These are phyloP conservation scores for Trisateles emortualis DNA, from an alignment of 2,888 invertebrate genomes.

Conservation along the genomic window DNA sequence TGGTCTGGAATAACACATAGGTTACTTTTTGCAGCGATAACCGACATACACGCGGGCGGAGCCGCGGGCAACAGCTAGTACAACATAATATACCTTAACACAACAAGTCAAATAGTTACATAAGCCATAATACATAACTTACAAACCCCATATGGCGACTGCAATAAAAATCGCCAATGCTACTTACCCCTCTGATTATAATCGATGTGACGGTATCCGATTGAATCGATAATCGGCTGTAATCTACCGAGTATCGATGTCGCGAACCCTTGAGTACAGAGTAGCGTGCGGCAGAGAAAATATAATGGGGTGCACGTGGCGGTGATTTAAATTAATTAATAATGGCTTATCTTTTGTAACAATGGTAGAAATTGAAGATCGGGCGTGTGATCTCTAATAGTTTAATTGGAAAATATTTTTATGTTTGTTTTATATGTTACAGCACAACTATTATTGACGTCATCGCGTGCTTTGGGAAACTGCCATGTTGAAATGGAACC, in stretches of 20 bases:
- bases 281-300: slow-evolving; percentile 21
- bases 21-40: too few species aligned
- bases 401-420: not conserved
- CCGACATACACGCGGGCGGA: too few species aligned
- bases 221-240: slow-evolving; percentile 71
- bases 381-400: not conserved
- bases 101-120: not conserved
- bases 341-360: slow-evolving; percentile 1
- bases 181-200: slow-evolving; percentile 32
- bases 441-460: not conserved
- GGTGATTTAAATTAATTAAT: slow-evolving; percentile 21
- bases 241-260: slow-evolving; percentile 62
- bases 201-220: slow-evolving; percentile 49
- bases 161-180: slow-evolving; percentile 33
- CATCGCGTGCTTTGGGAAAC: too few species aligned
- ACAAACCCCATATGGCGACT: slow-evolving; percentile 39
- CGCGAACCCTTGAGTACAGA: slow-evolving; percentile 43
- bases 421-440: not conserved
- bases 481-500: too few species aligned
- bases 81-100: too few species aligned
- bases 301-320: slow-evolving; percentile 22
- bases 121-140: slow-evolving; percentile 2
- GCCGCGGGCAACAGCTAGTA: too few species aligned
- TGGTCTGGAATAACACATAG: too few species aligned
- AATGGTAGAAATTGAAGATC: not conserved